phyloP scores from a whole-genome alignment of 2,113 vertebrate species.

The Cavia porcellus region DNA sequence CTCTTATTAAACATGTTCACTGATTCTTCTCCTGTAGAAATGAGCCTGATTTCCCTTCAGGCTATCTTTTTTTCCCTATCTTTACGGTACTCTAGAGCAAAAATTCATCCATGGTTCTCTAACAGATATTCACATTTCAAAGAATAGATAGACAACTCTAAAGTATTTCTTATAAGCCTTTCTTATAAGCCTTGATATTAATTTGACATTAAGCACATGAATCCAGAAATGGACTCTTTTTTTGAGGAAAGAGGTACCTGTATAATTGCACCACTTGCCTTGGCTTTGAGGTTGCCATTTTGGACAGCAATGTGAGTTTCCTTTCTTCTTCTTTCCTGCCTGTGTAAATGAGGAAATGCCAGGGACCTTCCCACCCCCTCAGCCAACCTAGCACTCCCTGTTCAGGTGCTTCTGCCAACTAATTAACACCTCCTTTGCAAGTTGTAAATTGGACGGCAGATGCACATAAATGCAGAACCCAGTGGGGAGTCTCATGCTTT shows the following conservation, averaged over 20 bases:
- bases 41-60: neutral
- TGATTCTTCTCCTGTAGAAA: slow-evolving; percentile 9
- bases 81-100: slow-evolving; percentile 11
- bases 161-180: slow-evolving; percentile 30
- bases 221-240: slow-evolving; percentile 61
- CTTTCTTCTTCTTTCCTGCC: slow-evolving; percentile 63
- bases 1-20: neutral
- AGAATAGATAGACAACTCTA: slow-evolving; percentile 51
- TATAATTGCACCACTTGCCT: slow-evolving; percentile 42
- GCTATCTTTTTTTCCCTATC: no score
- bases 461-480: slow-evolving; percentile 73
- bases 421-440: slow-evolving; percentile 85
- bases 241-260: slow-evolving; percentile 48
- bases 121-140: slow-evolving; percentile 48
- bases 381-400: slow-evolving; percentile 75
- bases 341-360: slow-evolving; percentile 75
- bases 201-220: slow-evolving; percentile 46
- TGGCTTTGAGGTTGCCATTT: slow-evolving; percentile 77
- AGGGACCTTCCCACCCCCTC: slow-evolving; percentile 82
- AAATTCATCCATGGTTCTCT: neutral
- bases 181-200: slow-evolving; percentile 21
- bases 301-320: slow-evolving; percentile 75
- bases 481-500: slow-evolving; percentile 72
- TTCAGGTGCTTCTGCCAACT: slow-evolving; percentile 84
- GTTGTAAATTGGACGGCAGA: slow-evolving; percentile 83